Evolutionary conservation across 2,888 invertebrate genomes (phyloP).

Genomic region (Emmelina monodactyla): DNA sequence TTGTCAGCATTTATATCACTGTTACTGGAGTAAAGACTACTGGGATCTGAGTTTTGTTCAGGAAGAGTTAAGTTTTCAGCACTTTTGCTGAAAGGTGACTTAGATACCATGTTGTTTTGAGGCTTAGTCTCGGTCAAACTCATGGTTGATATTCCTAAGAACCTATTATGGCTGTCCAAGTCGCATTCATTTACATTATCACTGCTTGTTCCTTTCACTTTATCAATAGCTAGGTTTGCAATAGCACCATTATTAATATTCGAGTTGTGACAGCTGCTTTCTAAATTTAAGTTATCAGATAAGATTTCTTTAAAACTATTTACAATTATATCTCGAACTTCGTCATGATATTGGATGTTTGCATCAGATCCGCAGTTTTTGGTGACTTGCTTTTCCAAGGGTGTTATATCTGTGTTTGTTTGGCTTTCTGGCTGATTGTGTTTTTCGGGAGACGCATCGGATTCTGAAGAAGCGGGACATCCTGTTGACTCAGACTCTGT

Average conservation of each 20-base stretch:
- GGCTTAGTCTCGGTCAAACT: slow-evolving; percentile 33
- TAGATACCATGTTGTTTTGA: slow-evolving; percentile 21
- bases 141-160: slow-evolving; percentile 32
- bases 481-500: slow-evolving; percentile 25
- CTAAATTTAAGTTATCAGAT: no score
- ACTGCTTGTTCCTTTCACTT: not conserved
- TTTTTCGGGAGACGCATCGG: slow-evolving; percentile 25
- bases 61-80: slow-evolving; percentile 39
- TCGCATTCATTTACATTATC: slow-evolving; percentile 8
- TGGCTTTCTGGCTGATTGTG: slow-evolving; percentile 11
- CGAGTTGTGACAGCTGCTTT: no score
- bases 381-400: no score
- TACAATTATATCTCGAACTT: no score
- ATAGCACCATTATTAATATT: slow-evolving; percentile 8
- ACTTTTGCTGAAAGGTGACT: slow-evolving; percentile 35
- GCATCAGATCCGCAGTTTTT: no score
- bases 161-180: slow-evolving; percentile 17
- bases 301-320: no score
- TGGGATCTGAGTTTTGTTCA: slow-evolving; percentile 17
- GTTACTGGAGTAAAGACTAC: slow-evolving; percentile 20
- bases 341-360: no score
- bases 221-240: not conserved
- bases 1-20: slow-evolving; percentile 35
- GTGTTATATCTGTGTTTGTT: no score
- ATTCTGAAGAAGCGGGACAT: slow-evolving; percentile 23